Evolutionary conservation across 2,888 invertebrate genomes (phyloP).

Genomic region (Drosophila dives): DNA sequence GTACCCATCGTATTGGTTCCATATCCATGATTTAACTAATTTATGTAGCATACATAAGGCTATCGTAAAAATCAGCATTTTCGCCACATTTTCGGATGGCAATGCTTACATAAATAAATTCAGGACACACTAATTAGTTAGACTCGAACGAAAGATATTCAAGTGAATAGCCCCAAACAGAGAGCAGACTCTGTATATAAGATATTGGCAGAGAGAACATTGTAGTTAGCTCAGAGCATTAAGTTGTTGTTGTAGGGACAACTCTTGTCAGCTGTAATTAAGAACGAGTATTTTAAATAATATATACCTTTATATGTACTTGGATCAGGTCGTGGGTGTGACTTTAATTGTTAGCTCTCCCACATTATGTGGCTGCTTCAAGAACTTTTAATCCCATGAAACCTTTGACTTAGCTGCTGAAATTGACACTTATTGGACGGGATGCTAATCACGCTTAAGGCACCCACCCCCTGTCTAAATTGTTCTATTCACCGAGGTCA

Average conservation of each 20-base stretch:
- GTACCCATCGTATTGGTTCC: background rate
- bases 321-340: constrained; percentile 17
- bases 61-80: background rate
- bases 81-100: background rate
- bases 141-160: background rate
- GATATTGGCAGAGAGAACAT: constrained; percentile 4
- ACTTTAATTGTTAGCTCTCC: constrained; percentile 39
- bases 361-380: constrained; percentile 28
- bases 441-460: constrained; percentile 48
- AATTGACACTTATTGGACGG: constrained; percentile 42
- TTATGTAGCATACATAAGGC: background rate
- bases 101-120: background rate
- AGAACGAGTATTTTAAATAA: constrained; percentile 22
- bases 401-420: constrained; percentile 26
- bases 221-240: constrained; percentile 15
- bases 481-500: constrained; percentile 18
- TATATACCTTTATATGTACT: background rate
- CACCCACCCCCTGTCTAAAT: constrained; percentile 2
- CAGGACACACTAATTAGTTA: constrained; percentile 8
- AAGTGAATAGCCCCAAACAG: background rate
- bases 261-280: constrained; percentile 66
- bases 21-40: background rate
- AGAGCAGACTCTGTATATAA: background rate
- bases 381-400: constrained; percentile 44
- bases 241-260: constrained; percentile 15